phyloP scores from a whole-genome alignment of 2,888 invertebrate genomes.

The Endotricha flammealis region DNA sequence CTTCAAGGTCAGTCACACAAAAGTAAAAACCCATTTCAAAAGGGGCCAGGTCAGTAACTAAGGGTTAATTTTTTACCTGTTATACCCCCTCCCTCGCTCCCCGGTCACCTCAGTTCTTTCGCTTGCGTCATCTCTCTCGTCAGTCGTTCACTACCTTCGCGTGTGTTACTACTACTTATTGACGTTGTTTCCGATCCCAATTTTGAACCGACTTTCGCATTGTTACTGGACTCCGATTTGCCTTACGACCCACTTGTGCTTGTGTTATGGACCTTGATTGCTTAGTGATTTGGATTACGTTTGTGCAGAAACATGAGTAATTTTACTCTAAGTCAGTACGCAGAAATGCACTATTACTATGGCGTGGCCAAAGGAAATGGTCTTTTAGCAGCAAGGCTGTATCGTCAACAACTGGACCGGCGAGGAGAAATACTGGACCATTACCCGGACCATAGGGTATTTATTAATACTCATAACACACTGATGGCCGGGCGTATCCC shows the following conservation, averaged over 20 bases:
- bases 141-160: conserved; percentile 2
- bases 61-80: too few species aligned
- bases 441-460: conserved; percentile 15
- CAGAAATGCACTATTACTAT: conserved; percentile 18
- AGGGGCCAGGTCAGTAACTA: too few species aligned
- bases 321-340: conserved; percentile 15
- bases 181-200: background rate
- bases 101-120: too few species aligned
- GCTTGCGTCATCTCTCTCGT: too few species aligned
- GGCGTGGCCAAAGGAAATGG: conserved; percentile 17
- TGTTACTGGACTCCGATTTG: conserved; percentile 8
- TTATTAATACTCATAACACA: conserved; percentile 12
- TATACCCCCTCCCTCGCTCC: too few species aligned
- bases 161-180: background rate
- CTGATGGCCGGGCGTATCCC: conserved; percentile 10
- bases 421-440: conserved; percentile 12
- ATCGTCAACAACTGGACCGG: conserved; percentile 8
- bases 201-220: background rate
- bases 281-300: background rate
- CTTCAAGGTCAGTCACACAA: too few species aligned
- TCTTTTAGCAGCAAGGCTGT: conserved; percentile 11
- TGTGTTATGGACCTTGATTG: conserved; percentile 5
- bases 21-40: too few species aligned
- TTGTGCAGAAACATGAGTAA: conserved; percentile 11
- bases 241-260: conserved; percentile 9